phyloP scores from a whole-genome alignment of 1,140 invertebrate species.

The Venturia canescens region DNA sequence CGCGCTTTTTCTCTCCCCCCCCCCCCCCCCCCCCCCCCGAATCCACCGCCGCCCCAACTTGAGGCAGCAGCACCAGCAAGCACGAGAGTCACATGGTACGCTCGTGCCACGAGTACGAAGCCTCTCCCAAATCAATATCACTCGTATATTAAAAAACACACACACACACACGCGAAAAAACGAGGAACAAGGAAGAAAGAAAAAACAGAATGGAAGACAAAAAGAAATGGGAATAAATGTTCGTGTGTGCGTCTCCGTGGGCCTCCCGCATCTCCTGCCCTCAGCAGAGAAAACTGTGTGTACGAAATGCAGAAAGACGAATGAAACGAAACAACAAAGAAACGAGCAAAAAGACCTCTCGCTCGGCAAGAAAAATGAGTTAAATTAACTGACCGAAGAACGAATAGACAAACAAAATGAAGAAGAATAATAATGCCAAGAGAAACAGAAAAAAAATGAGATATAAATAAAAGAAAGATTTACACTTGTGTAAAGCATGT shows the following conservation, averaged over 20 bases:
- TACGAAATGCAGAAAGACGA: too few species aligned
- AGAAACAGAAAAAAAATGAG: too few species aligned
- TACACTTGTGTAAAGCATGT: background rate
- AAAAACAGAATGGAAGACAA: slow-evolving; percentile 31
- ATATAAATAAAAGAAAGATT: too few species aligned
- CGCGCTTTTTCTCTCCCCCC: slow-evolving; percentile 25
- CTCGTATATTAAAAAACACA: slow-evolving; percentile 71
- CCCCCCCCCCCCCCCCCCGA: slow-evolving; percentile 29
- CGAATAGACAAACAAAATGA: too few species aligned
- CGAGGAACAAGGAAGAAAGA: slow-evolving; percentile 20
- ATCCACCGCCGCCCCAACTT: slow-evolving; percentile 35
- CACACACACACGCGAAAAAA: slow-evolving; percentile 8
- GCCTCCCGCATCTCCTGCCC: background rate
- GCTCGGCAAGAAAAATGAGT: too few species aligned
- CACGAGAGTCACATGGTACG: slow-evolving; percentile 69
- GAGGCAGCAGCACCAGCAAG: slow-evolving; percentile 19
- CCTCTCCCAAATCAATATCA: slow-evolving; percentile 77
- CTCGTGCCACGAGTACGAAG: slow-evolving; percentile 73
- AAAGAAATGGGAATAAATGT: slow-evolving; percentile 20
- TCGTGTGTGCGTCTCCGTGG: background rate
- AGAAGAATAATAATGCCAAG: too few species aligned
- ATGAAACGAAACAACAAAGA: too few species aligned
- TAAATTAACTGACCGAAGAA: too few species aligned
- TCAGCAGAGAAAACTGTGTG: too few species aligned
- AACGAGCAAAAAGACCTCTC: too few species aligned